A percentile compares a stretch with the other conserved stretches of the same genome.
Evolutionary conservation across 2,888 invertebrate genomes (phyloP).

Genomic region (Caenorhabditis sp.): DNA sequence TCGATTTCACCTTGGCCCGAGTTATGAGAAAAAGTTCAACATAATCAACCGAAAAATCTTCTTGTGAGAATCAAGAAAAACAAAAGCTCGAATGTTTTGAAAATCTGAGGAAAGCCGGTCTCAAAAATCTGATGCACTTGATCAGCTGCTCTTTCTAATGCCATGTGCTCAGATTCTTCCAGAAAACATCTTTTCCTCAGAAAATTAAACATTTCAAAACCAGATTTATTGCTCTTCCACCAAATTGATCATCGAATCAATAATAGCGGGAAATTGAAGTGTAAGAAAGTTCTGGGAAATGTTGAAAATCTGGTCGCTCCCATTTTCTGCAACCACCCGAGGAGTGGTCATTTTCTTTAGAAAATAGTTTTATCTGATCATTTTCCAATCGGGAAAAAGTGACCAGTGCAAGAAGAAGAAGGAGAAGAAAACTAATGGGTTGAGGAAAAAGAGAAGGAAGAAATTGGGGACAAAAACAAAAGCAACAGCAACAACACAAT

Average conservation of each 20-base stretch:
- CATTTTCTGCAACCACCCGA: neutral
- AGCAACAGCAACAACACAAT: constrained; percentile 40
- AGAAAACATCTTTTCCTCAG: neutral
- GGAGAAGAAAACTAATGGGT: constrained; percentile 1
- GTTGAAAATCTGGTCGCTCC: constrained; percentile 1
- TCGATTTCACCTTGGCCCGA: no score
- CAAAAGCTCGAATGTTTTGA: no score
- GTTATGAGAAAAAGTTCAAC: no score
- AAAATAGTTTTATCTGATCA: constrained; percentile 13
- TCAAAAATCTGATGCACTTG: no score
- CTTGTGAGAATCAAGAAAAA: no score
- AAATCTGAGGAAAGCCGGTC: no score
- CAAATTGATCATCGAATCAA: no score
- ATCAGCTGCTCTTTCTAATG: no score
- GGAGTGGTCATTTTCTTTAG: neutral
- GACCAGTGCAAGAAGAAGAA: constrained; percentile 9
- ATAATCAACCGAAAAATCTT: no score
- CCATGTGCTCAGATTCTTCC: neutral
- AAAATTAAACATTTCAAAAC: no score
- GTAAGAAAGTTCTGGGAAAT: neutral
- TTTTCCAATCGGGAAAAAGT: constrained; percentile 16
- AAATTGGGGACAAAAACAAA: constrained; percentile 41
- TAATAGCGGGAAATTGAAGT: no score
- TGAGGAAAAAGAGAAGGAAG: constrained; percentile 10
- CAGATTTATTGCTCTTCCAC: no score